Percentiles rank a stretch among this genome's conserved stretches.
phyloP scores from a whole-genome alignment of 2,888 invertebrate genomes.

The Adela reaumurella region DNA sequence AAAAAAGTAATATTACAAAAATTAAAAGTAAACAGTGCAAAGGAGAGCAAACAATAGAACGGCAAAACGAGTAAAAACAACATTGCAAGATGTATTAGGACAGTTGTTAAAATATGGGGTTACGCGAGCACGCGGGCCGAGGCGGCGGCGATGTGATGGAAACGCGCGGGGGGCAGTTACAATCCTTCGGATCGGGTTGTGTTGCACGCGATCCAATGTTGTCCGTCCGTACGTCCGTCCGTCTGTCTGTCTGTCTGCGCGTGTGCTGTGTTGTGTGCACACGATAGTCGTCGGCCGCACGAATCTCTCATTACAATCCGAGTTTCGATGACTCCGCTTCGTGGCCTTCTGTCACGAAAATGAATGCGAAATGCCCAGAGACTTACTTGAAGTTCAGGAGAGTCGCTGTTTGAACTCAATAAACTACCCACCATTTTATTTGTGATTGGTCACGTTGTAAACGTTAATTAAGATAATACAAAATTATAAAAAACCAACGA shows the following conservation, averaged over 20 bases:
- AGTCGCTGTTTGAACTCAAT: no score
- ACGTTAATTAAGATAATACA: no score
- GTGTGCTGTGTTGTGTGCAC: background rate
- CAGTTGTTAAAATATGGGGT: constrained; percentile 59
- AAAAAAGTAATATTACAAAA: constrained; percentile 28
- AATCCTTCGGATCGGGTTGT: constrained; percentile 21
- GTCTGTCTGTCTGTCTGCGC: background rate
- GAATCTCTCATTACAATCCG: background rate
- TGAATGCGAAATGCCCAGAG: no score
- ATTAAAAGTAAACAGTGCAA: constrained; percentile 49
- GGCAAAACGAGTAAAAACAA: constrained; percentile 54
- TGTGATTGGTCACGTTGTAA: no score
- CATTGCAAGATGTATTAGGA: constrained; percentile 58
- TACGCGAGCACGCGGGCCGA: constrained; percentile 27
- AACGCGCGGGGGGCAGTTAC: constrained; percentile 32
- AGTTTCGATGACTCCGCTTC: background rate
- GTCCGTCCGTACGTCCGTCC: background rate
- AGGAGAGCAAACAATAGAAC: constrained; percentile 48
- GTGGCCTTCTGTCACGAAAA: background rate
- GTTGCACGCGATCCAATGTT: background rate
- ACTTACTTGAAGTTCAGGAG: no score
- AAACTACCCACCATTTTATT: no score
- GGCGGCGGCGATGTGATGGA: no score
- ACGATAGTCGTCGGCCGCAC: background rate
- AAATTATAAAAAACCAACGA: no score